Conservation (phyloP, 2,113 vertebrate species). For the Antechinus stuartii region DNA sequence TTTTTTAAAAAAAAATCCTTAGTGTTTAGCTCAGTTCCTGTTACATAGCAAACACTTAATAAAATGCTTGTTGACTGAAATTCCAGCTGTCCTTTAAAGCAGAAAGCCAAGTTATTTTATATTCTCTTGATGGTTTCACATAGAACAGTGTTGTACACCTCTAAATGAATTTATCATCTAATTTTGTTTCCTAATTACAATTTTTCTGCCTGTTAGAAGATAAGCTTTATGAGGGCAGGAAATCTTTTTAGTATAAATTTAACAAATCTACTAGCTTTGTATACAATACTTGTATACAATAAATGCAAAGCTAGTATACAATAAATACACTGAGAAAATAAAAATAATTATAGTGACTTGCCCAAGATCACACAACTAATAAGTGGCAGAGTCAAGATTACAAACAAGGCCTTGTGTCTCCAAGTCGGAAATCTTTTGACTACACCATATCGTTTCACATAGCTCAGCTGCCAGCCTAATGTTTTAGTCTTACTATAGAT, state of each 20-base stretch:
- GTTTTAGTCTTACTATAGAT: slow-evolving; percentile 55
- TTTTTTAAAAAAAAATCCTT: not conserved
- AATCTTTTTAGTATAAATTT: not conserved
- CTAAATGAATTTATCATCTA: not conserved
- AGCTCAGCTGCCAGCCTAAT: slow-evolving; percentile 47
- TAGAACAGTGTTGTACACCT: not conserved
- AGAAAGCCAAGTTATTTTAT: not conserved
- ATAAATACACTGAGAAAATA: not conserved
- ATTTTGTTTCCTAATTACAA: not conserved
- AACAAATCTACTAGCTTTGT: not conserved
- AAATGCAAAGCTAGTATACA: not conserved
- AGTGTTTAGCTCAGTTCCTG: not conserved
- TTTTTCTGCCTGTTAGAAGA: not conserved
- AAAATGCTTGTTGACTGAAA: not conserved
- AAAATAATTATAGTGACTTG: not conserved
- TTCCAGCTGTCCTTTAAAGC: not conserved
- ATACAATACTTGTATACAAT: too few relatives aligned
- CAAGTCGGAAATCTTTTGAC: not conserved
- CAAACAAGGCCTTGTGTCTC: not conserved
- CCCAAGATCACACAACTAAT: not conserved
- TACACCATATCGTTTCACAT: not conserved
- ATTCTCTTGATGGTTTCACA: not conserved
- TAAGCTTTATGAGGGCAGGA: not conserved
- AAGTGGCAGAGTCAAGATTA: not conserved
- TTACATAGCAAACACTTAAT: not conserved